These are phyloP conservation scores for Xylophagus ater DNA, from an alignment of 2,888 invertebrate species.

Conservation along the genomic window DNA sequence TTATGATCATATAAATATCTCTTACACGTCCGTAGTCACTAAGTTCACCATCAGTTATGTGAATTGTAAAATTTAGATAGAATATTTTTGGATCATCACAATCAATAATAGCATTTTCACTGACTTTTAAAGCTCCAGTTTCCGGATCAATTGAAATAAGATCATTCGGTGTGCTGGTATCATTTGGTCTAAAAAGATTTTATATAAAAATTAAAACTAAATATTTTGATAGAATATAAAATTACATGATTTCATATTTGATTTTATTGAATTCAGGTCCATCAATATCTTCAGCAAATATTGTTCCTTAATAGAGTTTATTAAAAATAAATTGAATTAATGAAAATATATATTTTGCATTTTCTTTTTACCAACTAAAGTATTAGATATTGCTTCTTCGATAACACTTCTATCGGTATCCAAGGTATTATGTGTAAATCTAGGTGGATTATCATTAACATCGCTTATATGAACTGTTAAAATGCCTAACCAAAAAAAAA, in stretches of 20 bases:
- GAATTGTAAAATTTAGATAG: constrained; percentile 44
- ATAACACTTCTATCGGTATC: constrained; percentile 39
- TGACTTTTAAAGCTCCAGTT: constrained; percentile 45
- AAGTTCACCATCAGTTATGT: constrained; percentile 43
- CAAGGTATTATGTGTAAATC: constrained; percentile 42
- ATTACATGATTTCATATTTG: constrained; percentile 45
- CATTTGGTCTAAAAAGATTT: constrained; percentile 33
- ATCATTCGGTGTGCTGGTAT: constrained; percentile 32
- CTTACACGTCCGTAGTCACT: constrained; percentile 39
- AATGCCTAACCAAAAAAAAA: no score
- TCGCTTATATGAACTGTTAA: constrained; percentile 49
- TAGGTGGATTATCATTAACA: constrained; percentile 52
- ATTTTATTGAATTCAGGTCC: constrained; percentile 48
- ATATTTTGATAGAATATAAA: background rate
- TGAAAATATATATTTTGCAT: background rate
- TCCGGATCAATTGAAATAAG: constrained; percentile 43
- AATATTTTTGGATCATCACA: constrained; percentile 44
- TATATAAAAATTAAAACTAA: background rate
- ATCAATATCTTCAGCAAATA: constrained; percentile 51
- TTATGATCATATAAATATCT: constrained; percentile 1
- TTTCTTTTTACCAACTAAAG: constrained; percentile 41
- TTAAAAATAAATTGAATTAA: background rate
- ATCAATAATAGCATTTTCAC: constrained; percentile 40
- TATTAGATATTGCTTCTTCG: constrained; percentile 42
- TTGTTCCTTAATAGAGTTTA: constrained; percentile 25